phyloP scores from a whole-genome alignment of 2,888 invertebrate species.

The Xanthorhoe designata region DNA sequence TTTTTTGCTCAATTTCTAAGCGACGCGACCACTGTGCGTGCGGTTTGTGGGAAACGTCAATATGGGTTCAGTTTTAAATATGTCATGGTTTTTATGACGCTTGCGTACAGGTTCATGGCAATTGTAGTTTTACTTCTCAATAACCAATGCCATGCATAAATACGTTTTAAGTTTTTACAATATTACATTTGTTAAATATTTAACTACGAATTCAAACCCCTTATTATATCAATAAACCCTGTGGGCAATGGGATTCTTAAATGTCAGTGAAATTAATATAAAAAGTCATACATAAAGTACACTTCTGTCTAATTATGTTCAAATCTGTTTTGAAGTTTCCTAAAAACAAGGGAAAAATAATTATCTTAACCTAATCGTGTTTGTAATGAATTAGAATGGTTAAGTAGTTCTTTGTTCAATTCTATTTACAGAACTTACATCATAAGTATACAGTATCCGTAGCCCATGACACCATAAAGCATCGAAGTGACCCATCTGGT shows the following conservation, averaged over 20 bases:
- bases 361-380: no score
- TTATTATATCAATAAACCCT: no score
- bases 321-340: no score
- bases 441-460: conserved; percentile 23
- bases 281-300: no score
- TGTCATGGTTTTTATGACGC: conserved; percentile 19
- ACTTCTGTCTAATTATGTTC: no score
- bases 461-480: conserved; percentile 43
- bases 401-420: conserved; percentile 21
- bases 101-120: not conserved
- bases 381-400: not conserved
- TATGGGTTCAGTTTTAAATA: conserved; percentile 39
- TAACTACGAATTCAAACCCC: no score
- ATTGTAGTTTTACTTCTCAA: not conserved
- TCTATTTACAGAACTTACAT: conserved; percentile 21
- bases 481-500: conserved; percentile 50
- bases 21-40: conserved; percentile 55
- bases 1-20: conserved; percentile 68
- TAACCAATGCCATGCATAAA: no score
- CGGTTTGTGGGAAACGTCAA: conserved; percentile 53
- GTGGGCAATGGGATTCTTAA: no score
- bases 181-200: no score
- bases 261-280: no score
- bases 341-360: no score
- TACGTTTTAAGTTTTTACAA: no score